phyloP scores from a whole-genome alignment of 1,140 invertebrate species.

The Ephestia elutella region DNA sequence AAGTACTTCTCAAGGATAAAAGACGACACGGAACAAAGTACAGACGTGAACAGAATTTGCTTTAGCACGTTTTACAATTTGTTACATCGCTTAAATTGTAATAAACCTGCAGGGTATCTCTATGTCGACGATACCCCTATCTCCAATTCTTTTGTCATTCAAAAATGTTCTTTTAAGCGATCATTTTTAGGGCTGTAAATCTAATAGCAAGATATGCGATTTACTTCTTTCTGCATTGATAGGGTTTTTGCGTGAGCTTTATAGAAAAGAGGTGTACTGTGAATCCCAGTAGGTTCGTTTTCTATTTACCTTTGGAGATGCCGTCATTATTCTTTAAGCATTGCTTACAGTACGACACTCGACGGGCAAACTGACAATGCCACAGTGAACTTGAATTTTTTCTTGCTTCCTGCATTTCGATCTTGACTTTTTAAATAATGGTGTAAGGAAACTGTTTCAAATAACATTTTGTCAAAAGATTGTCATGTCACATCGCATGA shows the following conservation, averaged over 20 bases:
- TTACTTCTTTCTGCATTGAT: slow-evolving; percentile 11
- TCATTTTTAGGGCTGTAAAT: not conserved
- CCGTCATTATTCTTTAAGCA: slow-evolving; percentile 61
- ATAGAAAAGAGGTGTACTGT: slow-evolving; percentile 62
- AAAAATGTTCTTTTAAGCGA: not conserved
- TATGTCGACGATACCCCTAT: slow-evolving; percentile 29
- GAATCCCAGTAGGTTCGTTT: slow-evolving; percentile 61
- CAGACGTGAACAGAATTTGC: slow-evolving; percentile 57
- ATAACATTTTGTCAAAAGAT: too few species aligned
- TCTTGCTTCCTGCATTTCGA: not conserved
- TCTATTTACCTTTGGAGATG: slow-evolving; percentile 69
- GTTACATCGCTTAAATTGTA: slow-evolving; percentile 69
- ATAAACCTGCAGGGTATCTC: slow-evolving; percentile 61
- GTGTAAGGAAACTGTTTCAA: too few species aligned
- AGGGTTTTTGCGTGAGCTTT: slow-evolving; percentile 36
- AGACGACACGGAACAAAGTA: slow-evolving; percentile 52
- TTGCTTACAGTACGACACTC: slow-evolving; percentile 30
- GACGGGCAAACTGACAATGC: not conserved
- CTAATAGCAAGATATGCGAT: not conserved
- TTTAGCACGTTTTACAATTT: slow-evolving; percentile 66
- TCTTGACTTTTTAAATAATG: too few species aligned
- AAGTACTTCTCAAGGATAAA: slow-evolving; percentile 49
- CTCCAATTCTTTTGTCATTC: not conserved
- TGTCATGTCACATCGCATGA: too few species aligned
- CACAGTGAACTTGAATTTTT: not conserved